These are phyloP conservation scores for Corythaeola cristata DNA, from an alignment of 2,113 vertebrate genomes.

Conservation along the genomic window DNA sequence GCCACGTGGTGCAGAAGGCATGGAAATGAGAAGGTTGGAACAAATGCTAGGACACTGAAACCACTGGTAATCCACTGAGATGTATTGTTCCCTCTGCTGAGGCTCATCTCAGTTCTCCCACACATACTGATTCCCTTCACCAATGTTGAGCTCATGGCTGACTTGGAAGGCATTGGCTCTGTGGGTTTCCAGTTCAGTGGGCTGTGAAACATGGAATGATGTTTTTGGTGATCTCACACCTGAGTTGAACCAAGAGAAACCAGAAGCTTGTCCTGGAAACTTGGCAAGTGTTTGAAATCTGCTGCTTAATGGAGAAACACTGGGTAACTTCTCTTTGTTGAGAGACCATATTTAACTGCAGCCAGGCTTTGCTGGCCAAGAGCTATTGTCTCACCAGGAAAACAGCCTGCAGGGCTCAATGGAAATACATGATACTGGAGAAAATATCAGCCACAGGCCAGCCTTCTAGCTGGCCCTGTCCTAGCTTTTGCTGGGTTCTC, in stretches of 20 bases:
- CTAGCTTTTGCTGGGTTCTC: background rate
- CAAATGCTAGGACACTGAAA: background rate
- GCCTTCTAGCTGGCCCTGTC: background rate
- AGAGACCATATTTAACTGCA: background rate
- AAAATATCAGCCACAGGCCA: background rate
- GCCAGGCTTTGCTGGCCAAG: background rate
- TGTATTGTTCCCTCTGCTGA: rapidly evolving
- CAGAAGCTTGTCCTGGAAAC: background rate
- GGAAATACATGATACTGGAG: background rate
- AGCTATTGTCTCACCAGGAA: background rate
- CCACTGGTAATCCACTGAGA: background rate
- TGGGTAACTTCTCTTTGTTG: background rate
- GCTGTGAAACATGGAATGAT: background rate
- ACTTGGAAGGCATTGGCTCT: background rate
- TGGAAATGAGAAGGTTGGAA: background rate
- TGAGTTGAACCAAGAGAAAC: rapidly evolving
- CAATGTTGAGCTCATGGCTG: background rate
- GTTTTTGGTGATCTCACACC: background rate
- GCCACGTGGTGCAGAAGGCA: background rate
- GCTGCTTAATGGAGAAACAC: background rate
- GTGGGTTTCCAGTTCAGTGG: rapidly evolving
- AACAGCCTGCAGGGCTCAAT: background rate
- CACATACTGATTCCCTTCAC: rapidly evolving
- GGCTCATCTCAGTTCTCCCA: rapidly evolving
- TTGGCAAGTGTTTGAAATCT: background rate